phyloP scores from a whole-genome alignment of 2,113 vertebrate genomes.

The Machaerirhynchus nigripectus region DNA sequence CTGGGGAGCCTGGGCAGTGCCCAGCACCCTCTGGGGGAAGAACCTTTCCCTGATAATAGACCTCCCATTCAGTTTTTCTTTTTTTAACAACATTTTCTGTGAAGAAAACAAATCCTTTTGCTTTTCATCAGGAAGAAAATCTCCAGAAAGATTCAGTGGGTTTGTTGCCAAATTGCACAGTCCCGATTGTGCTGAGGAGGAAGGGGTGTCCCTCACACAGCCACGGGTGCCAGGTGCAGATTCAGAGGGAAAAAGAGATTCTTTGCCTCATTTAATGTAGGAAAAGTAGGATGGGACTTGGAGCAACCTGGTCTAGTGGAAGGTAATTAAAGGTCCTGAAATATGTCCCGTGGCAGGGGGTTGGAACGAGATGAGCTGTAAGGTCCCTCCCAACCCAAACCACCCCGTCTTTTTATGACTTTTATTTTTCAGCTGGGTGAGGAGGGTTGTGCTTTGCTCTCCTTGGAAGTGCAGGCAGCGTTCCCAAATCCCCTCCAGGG shows the following conservation, averaged over 20 bases:
- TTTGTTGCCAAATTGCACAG: background rate
- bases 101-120: background rate
- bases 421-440: background rate
- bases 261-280: background rate
- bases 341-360: background rate
- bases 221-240: background rate
- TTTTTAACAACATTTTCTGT: background rate
- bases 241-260: background rate
- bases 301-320: background rate
- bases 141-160: background rate
- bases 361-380: background rate
- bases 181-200: fast-evolving
- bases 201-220: fast-evolving
- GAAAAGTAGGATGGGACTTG: background rate
- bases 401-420: background rate
- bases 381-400: background rate
- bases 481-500: background rate
- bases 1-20: background rate
- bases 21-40: background rate
- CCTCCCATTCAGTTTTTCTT: background rate
- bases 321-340: background rate
- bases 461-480: background rate
- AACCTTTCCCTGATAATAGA: background rate
- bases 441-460: background rate
- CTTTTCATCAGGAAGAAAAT: background rate